Evolutionary conservation across 1,140 invertebrate species (phyloP), one percentile per base, ranked within the genome.

Genomic region (Drosophila grimshawi): DNA sequence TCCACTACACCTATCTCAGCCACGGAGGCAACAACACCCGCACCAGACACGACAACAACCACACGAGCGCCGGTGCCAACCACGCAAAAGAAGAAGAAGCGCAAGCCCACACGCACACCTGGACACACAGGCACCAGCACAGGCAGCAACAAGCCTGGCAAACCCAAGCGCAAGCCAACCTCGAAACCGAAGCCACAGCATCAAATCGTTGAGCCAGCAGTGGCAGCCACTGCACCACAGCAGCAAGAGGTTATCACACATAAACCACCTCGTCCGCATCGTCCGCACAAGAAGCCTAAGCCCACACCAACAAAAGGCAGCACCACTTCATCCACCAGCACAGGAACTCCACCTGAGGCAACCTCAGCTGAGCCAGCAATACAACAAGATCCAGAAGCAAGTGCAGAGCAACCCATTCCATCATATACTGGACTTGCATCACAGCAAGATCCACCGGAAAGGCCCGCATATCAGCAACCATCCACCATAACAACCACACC

Each of bases 111-210:
- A 7, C 80, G 86, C 30, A 78, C 86, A 0, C 91, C 90, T 0
- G 83, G 83, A 5, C 48, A 52, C 10, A 43, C 68, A n/a, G 51
- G n/a, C 5, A 64, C 33, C 8, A 64, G 51, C 52, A 48, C 19
- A 5, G 65, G 46, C 2, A 55, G 57, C 29, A 55, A 8, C 8
- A 85, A 76, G 35, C 71, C 76, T 2, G 53, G 46, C 4, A 91
- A 91, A 10, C 74, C 86, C 1, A 91, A 91, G 11, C 82, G 90
- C 0, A 91, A 92, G 49, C 90, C 90, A 43, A 86, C 86, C 4
- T 7, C 66, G 5, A 91, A 85, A 53, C 89, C 86, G 0, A 80
- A 69, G 32, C 71, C 82, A 3, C 56, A 45, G 19, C 55, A 57
- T 0, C 35, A 33, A 37, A 30, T 56, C 19, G 43, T n/a, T 6